These are phyloP conservation scores for Willisornis vidua DNA, from an alignment of 2,113 vertebrate genomes.

Conservation along the genomic window DNA sequence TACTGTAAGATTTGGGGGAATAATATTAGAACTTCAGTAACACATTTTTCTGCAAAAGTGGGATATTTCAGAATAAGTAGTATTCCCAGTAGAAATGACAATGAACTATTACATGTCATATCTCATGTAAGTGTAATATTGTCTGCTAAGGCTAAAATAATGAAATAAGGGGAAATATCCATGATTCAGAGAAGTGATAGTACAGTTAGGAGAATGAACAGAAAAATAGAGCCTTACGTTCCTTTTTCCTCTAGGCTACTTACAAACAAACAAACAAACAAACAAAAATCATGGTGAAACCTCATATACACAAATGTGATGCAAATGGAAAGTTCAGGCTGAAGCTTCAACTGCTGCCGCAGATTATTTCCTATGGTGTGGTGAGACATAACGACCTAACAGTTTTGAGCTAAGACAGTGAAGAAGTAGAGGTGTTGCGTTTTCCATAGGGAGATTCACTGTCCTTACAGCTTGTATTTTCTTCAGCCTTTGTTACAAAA, in stretches of 20 bases:
- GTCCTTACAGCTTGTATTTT: background rate
- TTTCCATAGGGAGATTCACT: background rate
- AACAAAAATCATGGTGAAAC: background rate
- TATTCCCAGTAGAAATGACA: background rate
- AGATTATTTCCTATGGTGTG: background rate
- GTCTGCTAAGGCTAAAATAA: background rate
- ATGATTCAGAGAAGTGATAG: background rate
- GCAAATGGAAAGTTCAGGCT: background rate
- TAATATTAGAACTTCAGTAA: background rate
- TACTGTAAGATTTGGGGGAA: background rate
- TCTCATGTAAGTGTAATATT: background rate
- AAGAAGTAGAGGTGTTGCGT: background rate
- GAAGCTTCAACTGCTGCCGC: background rate
- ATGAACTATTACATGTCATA: background rate
- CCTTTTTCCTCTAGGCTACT: background rate
- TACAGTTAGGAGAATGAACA: background rate
- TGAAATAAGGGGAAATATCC: background rate
- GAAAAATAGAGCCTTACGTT: background rate
- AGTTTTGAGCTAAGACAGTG: background rate
- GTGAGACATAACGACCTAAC: background rate
- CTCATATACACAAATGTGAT: background rate
- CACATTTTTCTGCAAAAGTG: background rate
- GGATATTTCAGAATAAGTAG: background rate
- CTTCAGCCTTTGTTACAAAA: background rate
- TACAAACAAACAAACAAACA: no score